Evolutionary conservation across 92 coral and sea anemone species (phyloP).

Genomic region (Parazoanthus darwini): DNA sequence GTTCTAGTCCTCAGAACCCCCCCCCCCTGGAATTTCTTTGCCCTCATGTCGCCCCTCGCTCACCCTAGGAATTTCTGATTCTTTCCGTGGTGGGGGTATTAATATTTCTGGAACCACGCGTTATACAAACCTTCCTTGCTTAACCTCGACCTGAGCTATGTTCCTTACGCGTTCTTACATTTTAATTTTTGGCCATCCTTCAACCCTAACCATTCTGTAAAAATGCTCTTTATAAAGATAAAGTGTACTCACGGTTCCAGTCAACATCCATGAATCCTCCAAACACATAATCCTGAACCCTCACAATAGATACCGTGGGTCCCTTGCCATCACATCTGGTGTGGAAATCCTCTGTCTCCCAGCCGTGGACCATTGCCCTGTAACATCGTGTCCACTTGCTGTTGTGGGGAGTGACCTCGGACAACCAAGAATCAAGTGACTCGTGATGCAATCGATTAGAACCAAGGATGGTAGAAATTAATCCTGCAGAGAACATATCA

Average conservation of each 20-base stretch:
- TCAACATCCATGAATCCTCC: constrained; percentile 38
- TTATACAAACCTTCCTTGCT: no score
- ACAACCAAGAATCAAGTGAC: not conserved
- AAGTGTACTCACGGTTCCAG: constrained; percentile 31
- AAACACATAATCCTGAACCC: constrained; percentile 28
- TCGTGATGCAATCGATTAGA: constrained; percentile 15
- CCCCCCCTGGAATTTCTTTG: no score
- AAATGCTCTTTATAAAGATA: no score
- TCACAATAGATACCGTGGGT: constrained; percentile 23
- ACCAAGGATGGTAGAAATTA: constrained; percentile 32
- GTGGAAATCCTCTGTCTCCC: constrained; percentile 24
- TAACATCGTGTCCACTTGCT: constrained; percentile 34
- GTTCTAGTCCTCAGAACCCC: no score
- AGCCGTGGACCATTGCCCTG: constrained; percentile 35
- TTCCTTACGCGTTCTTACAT: no score
- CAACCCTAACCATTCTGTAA: no score
- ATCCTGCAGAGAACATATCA: not conserved
- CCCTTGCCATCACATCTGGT: constrained; percentile 32
- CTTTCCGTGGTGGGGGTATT: no score
- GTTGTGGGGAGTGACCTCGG: constrained; percentile 1
- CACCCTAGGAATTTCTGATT: no score
- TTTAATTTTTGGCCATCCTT: no score
- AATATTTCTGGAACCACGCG: no score
- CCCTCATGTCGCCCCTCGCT: no score
- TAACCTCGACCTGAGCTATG: no score